Conservation (phyloP, 2,797 vertebrate genomes). For the Discoglossus pictus region DNA sequence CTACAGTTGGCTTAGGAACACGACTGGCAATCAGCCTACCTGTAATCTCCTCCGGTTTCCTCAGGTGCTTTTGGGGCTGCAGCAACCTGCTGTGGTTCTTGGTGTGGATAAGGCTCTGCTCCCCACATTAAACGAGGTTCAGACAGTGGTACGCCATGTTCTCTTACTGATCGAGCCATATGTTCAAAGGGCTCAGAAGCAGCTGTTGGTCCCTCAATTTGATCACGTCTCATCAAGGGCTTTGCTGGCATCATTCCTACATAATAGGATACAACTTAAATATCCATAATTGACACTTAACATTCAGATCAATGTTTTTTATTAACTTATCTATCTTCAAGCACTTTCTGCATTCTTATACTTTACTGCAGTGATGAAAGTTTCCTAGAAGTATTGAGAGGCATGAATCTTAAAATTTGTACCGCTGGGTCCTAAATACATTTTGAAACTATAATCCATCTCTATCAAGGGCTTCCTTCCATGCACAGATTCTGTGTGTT, state of each 20-base stretch:
- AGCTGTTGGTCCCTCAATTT: slow-evolving; percentile 84
- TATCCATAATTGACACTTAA: slow-evolving; percentile 4
- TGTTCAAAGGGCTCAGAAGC: slow-evolving; percentile 94
- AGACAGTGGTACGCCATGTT: slow-evolving; percentile 79
- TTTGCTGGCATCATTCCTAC: slow-evolving; percentile 93
- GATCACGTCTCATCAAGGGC: slow-evolving; percentile 90
- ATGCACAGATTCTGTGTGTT: too few species aligned
- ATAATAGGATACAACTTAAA: slow-evolving; percentile 49
- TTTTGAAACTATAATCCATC: too few species aligned
- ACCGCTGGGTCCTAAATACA: too few species aligned
- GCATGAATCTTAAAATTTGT: too few species aligned
- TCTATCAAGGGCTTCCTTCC: too few species aligned
- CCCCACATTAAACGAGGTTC: slow-evolving; percentile 93
- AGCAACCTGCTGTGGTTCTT: slow-evolving; percentile 79
- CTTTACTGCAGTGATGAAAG: too few species aligned
- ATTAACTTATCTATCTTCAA: too few species aligned
- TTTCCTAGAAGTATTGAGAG: too few species aligned
- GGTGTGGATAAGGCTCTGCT: slow-evolving; percentile 85
- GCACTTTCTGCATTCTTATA: too few species aligned
- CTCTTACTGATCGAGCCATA: slow-evolving; percentile 82
- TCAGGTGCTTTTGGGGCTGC: slow-evolving; percentile 84
- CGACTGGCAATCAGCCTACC: too few species aligned
- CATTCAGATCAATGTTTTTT: too few species aligned
- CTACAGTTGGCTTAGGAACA: too few species aligned
- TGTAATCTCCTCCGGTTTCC: slow-evolving; percentile 70